Evolutionary conservation across 2,888 invertebrate species (phyloP), one percentile per base, ranked within the genome.

Genomic region (Hyppa rectilinea): DNA sequence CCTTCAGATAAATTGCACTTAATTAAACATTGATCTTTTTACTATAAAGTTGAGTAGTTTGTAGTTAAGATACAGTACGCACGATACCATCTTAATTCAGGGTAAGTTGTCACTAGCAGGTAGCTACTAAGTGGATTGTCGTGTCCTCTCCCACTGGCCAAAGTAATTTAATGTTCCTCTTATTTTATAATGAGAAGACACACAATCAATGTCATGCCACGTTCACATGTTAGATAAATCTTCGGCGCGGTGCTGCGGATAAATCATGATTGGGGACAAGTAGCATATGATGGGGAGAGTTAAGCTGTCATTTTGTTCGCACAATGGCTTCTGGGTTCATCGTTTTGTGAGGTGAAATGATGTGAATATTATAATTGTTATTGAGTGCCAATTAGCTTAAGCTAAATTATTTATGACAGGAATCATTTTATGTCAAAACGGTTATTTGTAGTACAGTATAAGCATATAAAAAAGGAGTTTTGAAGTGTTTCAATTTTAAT

Each of bases 91-190:
- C 74, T 79, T 89, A 89, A 88, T 89, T 92, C 88, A 88, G 82
- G 84, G 72, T 80, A 75, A 82, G 80, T 82, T 88, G 90, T 89
- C 87, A 86, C 87, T 81, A 75, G 82, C 76, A 68, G 78, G 83
- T 69, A 76, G 82, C 80, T 70, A 85, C 90, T 91, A 92, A 92
- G 90, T 92, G 92, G 90, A 86, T 90, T 89, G 88, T 89, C 92
- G 90, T 93, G 93, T 94, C 85, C 78, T 88, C 87, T 87, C 89
- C 89, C 87, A 89, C 91, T 87, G 87, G 68, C 85, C 85, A 79
- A 83, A 82, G 85, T 86, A 85, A 87, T 84, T 87, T 87, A 85
- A 86, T 85, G 84, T 84, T 83, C 71, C 71, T 91, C 86, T 89
- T 90, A 89, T 92, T 92, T 92, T 89, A 87, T 89, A 90, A 90